phyloP scores from a whole-genome alignment of 2,113 vertebrate species.

The Neoarius graeffei region DNA sequence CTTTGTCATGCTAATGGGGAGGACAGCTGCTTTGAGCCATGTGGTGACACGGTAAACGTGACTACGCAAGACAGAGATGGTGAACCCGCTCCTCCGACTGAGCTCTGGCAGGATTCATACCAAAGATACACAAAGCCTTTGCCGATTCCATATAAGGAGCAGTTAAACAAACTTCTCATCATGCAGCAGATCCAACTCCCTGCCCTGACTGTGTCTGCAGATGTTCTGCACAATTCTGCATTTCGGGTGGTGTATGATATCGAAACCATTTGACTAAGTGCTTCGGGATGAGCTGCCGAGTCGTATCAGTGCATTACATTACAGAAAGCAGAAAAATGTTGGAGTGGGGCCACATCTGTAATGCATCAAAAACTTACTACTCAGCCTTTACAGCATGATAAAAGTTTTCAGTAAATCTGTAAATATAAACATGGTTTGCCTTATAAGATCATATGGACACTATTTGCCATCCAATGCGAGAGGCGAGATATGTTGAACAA shows the following conservation, averaged over 20 bases:
- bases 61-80: constrained; percentile 6
- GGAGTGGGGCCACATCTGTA: neutral
- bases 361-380: neutral
- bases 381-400: neutral
- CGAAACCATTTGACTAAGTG: neutral
- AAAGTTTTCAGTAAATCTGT: neutral
- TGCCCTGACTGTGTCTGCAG: neutral
- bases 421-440: neutral
- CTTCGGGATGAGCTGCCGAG: neutral
- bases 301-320: neutral
- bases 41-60: constrained; percentile 8
- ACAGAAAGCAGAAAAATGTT: neutral
- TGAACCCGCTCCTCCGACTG: neutral
- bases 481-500: neutral
- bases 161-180: neutral
- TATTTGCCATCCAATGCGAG: neutral
- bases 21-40: constrained; percentile 52
- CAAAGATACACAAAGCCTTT: neutral
- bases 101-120: neutral
- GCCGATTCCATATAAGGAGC: neutral
- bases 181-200: neutral
- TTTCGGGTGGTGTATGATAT: neutral
- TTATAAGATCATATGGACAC: neutral
- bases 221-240: neutral
- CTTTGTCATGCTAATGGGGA: constrained; percentile 63